phyloP scores from a whole-genome alignment of 2,113 vertebrate genomes.

The Hippocampus mohnikei region DNA sequence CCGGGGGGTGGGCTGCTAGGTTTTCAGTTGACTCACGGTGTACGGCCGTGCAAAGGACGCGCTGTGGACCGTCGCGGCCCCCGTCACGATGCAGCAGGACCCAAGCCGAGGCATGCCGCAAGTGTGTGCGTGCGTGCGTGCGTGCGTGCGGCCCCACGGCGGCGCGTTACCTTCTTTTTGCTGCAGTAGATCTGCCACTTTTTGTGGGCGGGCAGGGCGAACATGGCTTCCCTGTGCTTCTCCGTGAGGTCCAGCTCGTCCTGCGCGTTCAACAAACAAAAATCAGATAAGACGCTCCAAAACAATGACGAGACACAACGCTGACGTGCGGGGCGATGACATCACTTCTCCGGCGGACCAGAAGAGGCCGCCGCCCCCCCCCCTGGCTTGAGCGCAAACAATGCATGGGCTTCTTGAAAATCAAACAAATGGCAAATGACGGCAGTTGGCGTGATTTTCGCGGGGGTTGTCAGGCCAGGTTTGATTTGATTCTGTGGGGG shows the following conservation, averaged over 20 bases:
- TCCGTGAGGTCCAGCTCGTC: slow-evolving; percentile 97
- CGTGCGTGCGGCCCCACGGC: no score
- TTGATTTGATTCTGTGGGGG: no score
- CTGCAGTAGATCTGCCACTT: slow-evolving; percentile 90
- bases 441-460: neutral
- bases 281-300: neutral
- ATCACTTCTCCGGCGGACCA: neutral
- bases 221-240: slow-evolving; percentile 98
- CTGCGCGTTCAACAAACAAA: slow-evolving; percentile 57
- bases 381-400: neutral
- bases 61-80: no score
- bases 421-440: neutral
- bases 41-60: no score
- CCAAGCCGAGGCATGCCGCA: no score
- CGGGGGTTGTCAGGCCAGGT: no score
- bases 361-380: neutral
- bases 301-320: neutral
- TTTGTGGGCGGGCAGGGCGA: slow-evolving; percentile 88
- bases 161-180: slow-evolving; percentile 86
- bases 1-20: no score
- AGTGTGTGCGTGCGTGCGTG: no score
- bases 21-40: no score
- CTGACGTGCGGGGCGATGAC: neutral
- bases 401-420: neutral
- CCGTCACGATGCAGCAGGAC: no score